Evolutionary conservation across 1,140 invertebrate species (phyloP).

Genomic region (Pentalonia nigronervosa): DNA sequence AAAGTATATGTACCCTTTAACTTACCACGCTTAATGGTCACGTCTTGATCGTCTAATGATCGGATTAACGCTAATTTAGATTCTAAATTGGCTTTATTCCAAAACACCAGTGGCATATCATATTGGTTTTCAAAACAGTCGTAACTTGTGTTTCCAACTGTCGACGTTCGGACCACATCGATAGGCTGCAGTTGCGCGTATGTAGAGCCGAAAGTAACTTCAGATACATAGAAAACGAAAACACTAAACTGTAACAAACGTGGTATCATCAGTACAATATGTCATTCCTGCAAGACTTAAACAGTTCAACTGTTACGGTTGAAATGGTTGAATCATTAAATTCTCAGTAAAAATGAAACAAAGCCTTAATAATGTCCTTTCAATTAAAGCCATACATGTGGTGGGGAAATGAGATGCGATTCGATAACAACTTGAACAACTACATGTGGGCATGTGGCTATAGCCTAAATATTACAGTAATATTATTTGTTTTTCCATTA

Average conservation of each 20-base stretch:
- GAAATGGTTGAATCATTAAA: neutral
- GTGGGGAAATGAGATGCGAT: neutral
- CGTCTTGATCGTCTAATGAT: constrained; percentile 9
- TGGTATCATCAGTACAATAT: neutral
- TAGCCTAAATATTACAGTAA: neutral
- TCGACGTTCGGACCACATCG: constrained; percentile 16
- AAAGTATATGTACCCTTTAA: neutral
- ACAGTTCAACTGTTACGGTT: neutral
- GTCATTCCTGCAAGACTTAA: neutral
- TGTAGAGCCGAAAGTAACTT: neutral
- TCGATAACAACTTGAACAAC: neutral
- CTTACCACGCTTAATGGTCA: constrained; percentile 1
- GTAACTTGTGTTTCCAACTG: neutral
- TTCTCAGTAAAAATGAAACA: neutral
- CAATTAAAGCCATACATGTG: constrained; percentile 39
- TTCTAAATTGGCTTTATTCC: constrained; percentile 3
- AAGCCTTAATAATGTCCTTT: constrained; percentile 38
- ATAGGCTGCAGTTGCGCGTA: neutral
- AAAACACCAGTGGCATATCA: constrained; percentile 39
- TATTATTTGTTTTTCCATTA: neutral
- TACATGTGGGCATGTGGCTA: neutral
- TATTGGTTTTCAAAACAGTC: neutral
- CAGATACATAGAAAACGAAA: neutral
- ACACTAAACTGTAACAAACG: neutral
- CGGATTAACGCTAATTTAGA: neutral